These are phyloP conservation scores for Phycodurus eques DNA, from an alignment of 2,113 vertebrate species.

Conservation along the genomic window DNA sequence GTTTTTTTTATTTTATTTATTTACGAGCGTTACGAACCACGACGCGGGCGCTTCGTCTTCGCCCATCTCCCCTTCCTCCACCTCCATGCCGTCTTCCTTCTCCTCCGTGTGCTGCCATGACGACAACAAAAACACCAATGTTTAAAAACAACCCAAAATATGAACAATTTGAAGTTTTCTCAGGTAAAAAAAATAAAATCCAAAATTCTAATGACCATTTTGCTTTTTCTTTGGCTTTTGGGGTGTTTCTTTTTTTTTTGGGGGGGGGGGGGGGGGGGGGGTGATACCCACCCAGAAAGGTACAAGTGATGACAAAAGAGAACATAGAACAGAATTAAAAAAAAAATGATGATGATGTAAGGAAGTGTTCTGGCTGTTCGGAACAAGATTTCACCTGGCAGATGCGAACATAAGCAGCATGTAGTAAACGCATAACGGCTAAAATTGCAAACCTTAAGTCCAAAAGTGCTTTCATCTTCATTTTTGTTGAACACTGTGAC, in stretches of 20 bases:
- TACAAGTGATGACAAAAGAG: no score
- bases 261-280: no score
- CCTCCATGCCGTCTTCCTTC: slow-evolving; percentile 92
- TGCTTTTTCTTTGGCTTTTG: no score
- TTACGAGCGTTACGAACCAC: slow-evolving; percentile 69
- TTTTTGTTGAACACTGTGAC: slow-evolving; percentile 97
- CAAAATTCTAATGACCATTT: not conserved
- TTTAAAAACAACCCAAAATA: not conserved
- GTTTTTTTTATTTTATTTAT: not conserved
- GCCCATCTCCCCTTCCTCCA: slow-evolving; percentile 98
- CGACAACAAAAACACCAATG: accelerated
- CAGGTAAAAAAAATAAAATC: no score
- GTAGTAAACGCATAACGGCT: not conserved
- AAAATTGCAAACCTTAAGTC: slow-evolving; percentile 48
- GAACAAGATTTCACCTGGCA: not conserved
- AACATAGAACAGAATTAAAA: no score
- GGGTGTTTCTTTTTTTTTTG: no score
- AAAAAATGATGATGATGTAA: no score
- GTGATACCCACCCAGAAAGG: no score
- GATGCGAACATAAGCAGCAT: not conserved
- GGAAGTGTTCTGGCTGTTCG: no score
- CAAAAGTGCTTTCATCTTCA: slow-evolving; percentile 93
- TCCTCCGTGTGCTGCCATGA: slow-evolving; percentile 82
- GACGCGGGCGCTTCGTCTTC: slow-evolving; percentile 91
- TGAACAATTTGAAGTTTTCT: not conserved